These are phyloP conservation scores for Rhynchopsitta pachyrhyncha DNA, from an alignment of 2,113 vertebrate species.

Conservation along the genomic window DNA sequence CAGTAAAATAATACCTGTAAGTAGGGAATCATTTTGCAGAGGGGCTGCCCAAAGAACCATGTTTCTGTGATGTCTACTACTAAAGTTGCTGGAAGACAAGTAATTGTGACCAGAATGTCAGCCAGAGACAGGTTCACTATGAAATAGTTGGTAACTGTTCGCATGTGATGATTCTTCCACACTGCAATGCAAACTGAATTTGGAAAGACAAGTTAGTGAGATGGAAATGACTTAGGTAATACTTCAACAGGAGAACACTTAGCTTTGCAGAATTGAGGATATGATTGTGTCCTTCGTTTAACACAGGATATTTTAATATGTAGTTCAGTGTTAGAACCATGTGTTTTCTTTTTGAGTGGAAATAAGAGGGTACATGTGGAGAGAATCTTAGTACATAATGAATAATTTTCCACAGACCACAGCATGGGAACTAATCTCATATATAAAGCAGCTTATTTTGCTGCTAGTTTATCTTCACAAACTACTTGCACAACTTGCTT, in stretches of 20 bases:
- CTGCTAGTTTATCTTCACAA: neutral
- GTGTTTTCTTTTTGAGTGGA: neutral
- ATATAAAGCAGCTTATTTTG: neutral
- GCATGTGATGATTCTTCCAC: constrained; percentile 97
- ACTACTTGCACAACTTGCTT: neutral
- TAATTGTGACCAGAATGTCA: constrained; percentile 94
- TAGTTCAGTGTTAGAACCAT: neutral
- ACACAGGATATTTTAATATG: neutral
- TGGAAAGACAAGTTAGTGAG: constrained; percentile 25
- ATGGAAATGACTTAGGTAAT: neutral
- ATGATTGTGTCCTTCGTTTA: neutral
- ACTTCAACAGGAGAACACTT: neutral
- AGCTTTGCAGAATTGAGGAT: neutral
- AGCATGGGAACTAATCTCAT: neutral
- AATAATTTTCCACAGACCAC: neutral
- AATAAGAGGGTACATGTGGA: neutral
- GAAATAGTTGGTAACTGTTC: constrained; percentile 97
- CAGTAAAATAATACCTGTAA: constrained; percentile 82
- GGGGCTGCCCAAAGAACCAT: constrained; percentile 92
- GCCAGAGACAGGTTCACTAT: constrained; percentile 97
- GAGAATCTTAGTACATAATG: neutral
- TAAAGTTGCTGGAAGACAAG: constrained; percentile 93
- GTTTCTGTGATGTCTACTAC: constrained; percentile 97
- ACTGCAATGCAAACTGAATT: constrained; percentile 93
- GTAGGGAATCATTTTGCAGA: constrained; percentile 95